Evolutionary conservation across 2,888 invertebrate genomes (phyloP), one percentile per base, ranked within the genome.

Genomic region (Philopedon plagiatum): DNA sequence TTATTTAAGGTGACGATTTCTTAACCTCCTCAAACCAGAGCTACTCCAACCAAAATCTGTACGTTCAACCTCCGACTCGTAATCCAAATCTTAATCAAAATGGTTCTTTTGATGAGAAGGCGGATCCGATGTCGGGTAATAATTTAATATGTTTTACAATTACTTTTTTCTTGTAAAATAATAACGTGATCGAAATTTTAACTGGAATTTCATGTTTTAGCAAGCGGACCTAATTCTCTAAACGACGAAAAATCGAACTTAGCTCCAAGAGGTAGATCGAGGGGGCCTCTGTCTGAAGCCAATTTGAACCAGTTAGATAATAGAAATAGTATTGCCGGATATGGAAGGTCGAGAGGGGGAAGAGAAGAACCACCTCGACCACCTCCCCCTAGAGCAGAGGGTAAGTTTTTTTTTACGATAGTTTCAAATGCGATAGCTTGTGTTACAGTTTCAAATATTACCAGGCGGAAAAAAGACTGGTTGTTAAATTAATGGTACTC

Each of bases 21-120:
- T 80, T 85, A 75, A 87, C 84, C 73, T 85, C 82, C 0, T 82
- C 83, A 15, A 76, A 78, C 32, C 85, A 87, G 83, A 88, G 89
- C 79, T 96, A 96, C 85, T 93, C 95, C 63, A 94, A 95, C 63
- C 96, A 96, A 86, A 96, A 96, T 85, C 86, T 96, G 62, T 96
- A 97, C 84, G 96, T 96, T 44, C 96, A 96, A 80, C 96, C 95
- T 2, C 96, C 96, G 0, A 95, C 95, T 3, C 86, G 93, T 73
- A 88, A 85, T 74, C 81, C 83, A 8, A 84, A 85, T 76, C 63
- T 84, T 13, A 82, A 79, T 65, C 77, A 85, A 81, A 79, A 86
- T 88, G 83, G 80, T 9, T 80, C 73, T 56, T 83, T 83, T 58
- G 85, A 86, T 23, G 85, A 85, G 15, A 84, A 83, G 73, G 68